phyloP scores from a whole-genome alignment of 1,140 invertebrate species.

The Scaptodrosophila lebanonensis region DNA sequence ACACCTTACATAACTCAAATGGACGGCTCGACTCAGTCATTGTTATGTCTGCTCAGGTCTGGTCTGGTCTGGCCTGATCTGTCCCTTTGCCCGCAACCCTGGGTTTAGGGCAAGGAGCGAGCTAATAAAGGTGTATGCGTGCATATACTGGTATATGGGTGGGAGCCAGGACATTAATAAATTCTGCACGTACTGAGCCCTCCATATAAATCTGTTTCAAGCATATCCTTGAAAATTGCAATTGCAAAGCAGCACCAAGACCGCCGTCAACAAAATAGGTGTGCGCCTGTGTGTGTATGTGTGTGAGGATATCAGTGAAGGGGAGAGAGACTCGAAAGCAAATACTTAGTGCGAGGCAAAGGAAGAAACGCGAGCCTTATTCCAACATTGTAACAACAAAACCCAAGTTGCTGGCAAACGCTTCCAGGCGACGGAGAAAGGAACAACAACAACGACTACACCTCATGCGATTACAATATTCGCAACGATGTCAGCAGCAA shows the following conservation, averaged over 20 bases:
- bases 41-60: conserved; percentile 21
- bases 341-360: conserved; percentile 20
- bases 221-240: conserved; percentile 76
- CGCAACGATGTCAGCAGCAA: no score
- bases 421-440: conserved; percentile 37
- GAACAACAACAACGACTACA: conserved; percentile 6
- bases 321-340: conserved; percentile 2
- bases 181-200: conserved; percentile 69
- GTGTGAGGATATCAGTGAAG: no score
- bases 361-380: conserved; percentile 29
- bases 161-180: conserved; percentile 54
- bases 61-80: conserved; percentile 11
- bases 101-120: no score
- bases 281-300: no score
- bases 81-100: no score
- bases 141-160: conserved; percentile 1
- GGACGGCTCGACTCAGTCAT: conserved; percentile 6
- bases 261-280: conserved; percentile 23
- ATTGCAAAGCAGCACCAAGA: conserved; percentile 57
- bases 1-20: conserved; percentile 51
- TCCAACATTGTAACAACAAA: conserved; percentile 58
- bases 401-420: conserved; percentile 36
- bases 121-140: not conserved
- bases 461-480: not conserved
- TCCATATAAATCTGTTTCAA: conserved; percentile 74